A percentile compares a stretch with the other conserved stretches of the same genome.
These are phyloP conservation scores for Pristionchus mayeri DNA, from an alignment of 2,888 invertebrate species.

Conservation along the genomic window DNA sequence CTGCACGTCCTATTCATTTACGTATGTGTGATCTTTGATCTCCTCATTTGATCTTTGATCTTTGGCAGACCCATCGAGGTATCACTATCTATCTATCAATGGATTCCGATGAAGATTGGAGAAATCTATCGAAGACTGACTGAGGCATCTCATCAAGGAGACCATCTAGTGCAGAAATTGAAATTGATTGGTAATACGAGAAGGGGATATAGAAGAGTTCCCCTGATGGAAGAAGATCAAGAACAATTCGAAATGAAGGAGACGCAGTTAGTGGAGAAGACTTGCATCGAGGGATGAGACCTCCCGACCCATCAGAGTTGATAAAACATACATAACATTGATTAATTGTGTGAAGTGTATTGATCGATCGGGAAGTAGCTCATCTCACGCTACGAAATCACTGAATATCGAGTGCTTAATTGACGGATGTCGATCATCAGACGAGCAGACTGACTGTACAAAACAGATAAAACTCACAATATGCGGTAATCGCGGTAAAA, in stretches of 20 bases:
- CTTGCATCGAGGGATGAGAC: not conserved
- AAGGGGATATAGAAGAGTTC: not conserved
- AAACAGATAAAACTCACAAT: too few species aligned
- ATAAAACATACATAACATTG: too few species aligned
- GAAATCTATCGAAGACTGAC: not conserved
- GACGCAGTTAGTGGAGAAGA: not conserved
- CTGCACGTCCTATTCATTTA: not conserved
- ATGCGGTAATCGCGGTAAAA: too few species aligned
- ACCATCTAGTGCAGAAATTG: not conserved
- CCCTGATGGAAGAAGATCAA: not conserved
- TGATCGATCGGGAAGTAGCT: too few species aligned
- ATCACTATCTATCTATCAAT: not conserved
- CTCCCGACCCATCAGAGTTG: too few species aligned
- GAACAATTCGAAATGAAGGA: not conserved
- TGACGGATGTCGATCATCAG: too few species aligned
- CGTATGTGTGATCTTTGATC: not conserved
- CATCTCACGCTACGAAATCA: too few species aligned
- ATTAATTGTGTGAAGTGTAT: too few species aligned
- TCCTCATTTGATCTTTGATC: not conserved
- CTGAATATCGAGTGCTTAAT: too few species aligned
- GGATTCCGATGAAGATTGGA: constrained; percentile 5
- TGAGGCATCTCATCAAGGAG: not conserved
- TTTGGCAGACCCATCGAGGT: not conserved
- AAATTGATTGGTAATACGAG: not conserved
- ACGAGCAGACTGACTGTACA: too few species aligned